A percentile compares a stretch with the other conserved stretches of the same genome.
Conservation (phyloP, 2,797 vertebrate genomes). For the Agapornis canus region DNA sequence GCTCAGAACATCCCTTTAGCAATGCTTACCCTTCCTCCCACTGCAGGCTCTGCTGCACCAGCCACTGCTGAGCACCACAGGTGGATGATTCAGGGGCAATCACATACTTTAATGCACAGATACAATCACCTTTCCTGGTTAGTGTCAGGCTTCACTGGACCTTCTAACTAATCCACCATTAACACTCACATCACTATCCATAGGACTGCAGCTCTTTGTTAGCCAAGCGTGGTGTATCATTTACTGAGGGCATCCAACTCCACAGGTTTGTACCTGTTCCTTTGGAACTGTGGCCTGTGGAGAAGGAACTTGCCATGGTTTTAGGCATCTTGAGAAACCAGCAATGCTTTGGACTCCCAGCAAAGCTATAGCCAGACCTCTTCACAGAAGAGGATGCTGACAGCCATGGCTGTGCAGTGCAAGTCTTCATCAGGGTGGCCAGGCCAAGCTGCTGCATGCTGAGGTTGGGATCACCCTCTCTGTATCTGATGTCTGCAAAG, state of each 20-base stretch:
- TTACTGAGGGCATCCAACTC: background rate
- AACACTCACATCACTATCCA: background rate
- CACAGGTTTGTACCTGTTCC: accelerated
- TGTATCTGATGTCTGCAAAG: background rate
- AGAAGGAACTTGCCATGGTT: background rate
- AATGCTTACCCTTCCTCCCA: background rate
- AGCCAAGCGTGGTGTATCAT: background rate
- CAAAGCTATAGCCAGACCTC: background rate
- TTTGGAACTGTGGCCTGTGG: accelerated
- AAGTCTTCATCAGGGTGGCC: background rate
- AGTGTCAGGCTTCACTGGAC: background rate
- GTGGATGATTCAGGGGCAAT: background rate
- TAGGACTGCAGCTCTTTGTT: background rate
- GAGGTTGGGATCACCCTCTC: background rate
- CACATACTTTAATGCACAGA: background rate
- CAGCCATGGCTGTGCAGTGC: background rate
- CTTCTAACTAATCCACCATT: background rate
- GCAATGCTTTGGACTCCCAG: background rate
- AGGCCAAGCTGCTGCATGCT: accelerated
- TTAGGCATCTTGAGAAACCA: background rate
- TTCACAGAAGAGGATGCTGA: background rate
- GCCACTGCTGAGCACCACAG: background rate
- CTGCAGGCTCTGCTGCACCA: background rate
- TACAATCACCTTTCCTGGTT: background rate
- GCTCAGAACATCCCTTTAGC: background rate